These are phyloP conservation scores for Heliconius erato DNA, from an alignment of 2,888 invertebrate species.

Conservation along the genomic window DNA sequence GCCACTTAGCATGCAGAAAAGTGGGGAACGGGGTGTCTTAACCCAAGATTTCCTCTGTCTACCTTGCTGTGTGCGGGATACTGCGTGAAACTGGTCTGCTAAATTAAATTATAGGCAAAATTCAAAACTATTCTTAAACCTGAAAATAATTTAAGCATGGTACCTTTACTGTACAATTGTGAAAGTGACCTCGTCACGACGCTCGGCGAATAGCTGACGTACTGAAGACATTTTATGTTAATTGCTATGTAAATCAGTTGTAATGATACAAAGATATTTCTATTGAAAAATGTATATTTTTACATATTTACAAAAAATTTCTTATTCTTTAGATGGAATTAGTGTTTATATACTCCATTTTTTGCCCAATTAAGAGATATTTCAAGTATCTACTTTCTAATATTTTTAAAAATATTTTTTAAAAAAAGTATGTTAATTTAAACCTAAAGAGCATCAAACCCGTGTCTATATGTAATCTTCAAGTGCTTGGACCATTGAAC, in stretches of 20 bases:
- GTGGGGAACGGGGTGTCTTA: too few relatives aligned
- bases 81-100: too few relatives aligned
- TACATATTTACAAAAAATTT: background rate
- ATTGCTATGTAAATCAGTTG: constrained; percentile 14
- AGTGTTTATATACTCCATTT: background rate
- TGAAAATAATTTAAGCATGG: background rate
- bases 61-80: too few relatives aligned
- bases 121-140: background rate
- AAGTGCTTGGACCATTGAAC: background rate
- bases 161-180: background rate
- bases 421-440: too few relatives aligned
- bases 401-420: too few relatives aligned
- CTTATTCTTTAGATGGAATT: background rate
- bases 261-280: background rate
- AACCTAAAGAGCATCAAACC: too few relatives aligned
- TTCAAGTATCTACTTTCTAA: too few relatives aligned
- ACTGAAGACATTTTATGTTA: background rate
- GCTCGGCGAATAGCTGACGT: background rate
- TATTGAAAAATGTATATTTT: background rate
- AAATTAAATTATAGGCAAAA: too few relatives aligned
- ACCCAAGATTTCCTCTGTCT: too few relatives aligned
- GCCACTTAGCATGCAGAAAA: too few relatives aligned
- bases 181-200: background rate
- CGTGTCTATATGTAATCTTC: background rate
- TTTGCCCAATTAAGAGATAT: too few relatives aligned